Evolutionary conservation across 2,113 vertebrate genomes (phyloP).

Genomic region (Corvus cornix): DNA sequence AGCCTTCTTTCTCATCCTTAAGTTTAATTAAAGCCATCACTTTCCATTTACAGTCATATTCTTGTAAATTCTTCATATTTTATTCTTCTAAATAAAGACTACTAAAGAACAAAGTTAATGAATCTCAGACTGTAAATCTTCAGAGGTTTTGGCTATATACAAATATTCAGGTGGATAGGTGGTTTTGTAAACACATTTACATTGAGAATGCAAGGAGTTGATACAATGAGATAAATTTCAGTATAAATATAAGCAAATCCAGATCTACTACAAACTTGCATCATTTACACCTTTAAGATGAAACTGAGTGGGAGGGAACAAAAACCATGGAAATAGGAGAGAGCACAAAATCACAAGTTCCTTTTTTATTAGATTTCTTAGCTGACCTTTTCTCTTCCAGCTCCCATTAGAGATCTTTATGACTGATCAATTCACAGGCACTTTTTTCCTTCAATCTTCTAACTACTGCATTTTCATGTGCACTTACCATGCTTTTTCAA

Average conservation of each 20-base stretch:
- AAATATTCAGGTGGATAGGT: neutral
- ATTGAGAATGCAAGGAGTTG: neutral
- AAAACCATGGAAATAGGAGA: neutral
- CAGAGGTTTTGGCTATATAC: neutral
- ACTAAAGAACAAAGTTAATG: too few species aligned
- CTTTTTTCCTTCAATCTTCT: neutral
- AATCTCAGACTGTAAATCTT: neutral
- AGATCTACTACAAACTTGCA: neutral
- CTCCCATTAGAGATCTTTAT: neutral
- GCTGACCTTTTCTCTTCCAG: neutral
- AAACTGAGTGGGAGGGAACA: neutral
- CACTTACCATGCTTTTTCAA: neutral
- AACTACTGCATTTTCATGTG: neutral
- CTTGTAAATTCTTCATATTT: neutral
- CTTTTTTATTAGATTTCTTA: neutral
- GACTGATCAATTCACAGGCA: neutral
- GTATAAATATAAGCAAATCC: neutral
- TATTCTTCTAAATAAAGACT: conserved; percentile 34
- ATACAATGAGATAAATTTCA: neutral
- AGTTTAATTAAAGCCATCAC: conserved; percentile 55
- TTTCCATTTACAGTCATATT: conserved; percentile 41
- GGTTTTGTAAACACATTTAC: neutral
- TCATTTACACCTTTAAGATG: neutral
- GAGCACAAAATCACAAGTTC: neutral
- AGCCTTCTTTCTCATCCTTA: conserved; percentile 3